A percentile compares a stretch with the other conserved stretches of the same genome.
Conservation (phyloP, 2,113 vertebrate species). For the Lethenteron camtschaticum region DNA sequence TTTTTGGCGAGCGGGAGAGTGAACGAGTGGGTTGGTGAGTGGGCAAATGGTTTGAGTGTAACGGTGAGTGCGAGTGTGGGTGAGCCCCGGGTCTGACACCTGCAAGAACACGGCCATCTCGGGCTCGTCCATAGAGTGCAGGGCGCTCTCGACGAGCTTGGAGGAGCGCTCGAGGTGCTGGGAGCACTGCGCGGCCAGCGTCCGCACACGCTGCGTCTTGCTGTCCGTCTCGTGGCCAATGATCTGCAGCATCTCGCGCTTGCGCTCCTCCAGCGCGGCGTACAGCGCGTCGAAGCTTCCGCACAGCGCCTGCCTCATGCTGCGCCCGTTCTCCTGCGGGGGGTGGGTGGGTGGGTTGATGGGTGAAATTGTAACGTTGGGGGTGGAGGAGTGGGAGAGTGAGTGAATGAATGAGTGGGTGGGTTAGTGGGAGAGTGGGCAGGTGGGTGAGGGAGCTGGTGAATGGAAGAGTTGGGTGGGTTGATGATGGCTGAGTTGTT, state of each 20-base stretch:
- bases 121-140: constrained; percentile 55
- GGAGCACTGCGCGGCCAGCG: constrained; percentile 42
- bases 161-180: constrained; percentile 50
- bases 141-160: constrained; percentile 50
- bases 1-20: too few species aligned
- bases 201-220: constrained; percentile 39
- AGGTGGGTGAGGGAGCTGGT: too few species aligned
- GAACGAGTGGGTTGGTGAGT: too few species aligned
- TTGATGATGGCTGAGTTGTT: too few species aligned
- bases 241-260: constrained; percentile 40
- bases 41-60: too few species aligned
- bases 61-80: too few species aligned
- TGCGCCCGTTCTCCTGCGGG: constrained; percentile 43
- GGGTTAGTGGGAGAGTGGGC: too few species aligned
- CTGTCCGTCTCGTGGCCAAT: constrained; percentile 47
- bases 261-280: constrained; percentile 56
- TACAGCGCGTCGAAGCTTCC: constrained; percentile 47
- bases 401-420: too few species aligned
- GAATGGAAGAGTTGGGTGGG: too few species aligned
- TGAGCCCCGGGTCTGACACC: constrained; percentile 18
- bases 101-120: constrained; percentile 50
- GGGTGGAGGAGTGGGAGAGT: too few species aligned
- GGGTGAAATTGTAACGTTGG: too few species aligned
- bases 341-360: too few species aligned
- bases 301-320: constrained; percentile 37